Evolutionary conservation across 2,888 invertebrate species (phyloP), one percentile per base, ranked within the genome.

Genomic region (Teleiodes luculella): DNA sequence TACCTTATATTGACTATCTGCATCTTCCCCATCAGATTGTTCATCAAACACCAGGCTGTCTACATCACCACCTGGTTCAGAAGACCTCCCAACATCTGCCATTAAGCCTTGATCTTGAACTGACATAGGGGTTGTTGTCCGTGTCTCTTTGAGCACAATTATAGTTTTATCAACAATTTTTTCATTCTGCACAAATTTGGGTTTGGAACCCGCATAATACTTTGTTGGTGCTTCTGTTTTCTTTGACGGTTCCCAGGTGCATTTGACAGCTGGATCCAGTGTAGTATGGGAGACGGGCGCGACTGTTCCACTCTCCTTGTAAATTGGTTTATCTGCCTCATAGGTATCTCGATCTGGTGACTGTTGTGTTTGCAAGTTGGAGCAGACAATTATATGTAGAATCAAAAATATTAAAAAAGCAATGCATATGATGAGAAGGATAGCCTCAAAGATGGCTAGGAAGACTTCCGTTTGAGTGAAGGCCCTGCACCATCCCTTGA

Each of bases 401-500:
- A 78, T 68, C 37, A 84, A 57, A 62, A 86, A 85, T 10, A 75
- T 62, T 1, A 86, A 56, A 55, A 80, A 72, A 0, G 60, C 64
- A 33, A 84, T 57, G 18, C 83, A 67, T 11, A 77, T 30, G 4
- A 74, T 57, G 7, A 87, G 60, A 2, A 87, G 66, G 3, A 76
- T 11, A 16, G 65, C 72, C 60, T 83, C 76, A 28, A 84, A 36
- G 8, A 76, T 20, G 0, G 74, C 59, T n/a, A 87, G 68, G 1
- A 70, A 54, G 2, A 63, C 56, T 60, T 88, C 88, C 0, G 70
- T 72, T 52, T 60, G 68, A 2, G 87, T 88, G 64, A 87, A 88
- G 1, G 88, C 77, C 60, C 68, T 72, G 65, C 77, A 76, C 88
- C 88, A 88, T 49, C 80, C 80, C 54, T 63, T 74, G 48, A 80